These are phyloP conservation scores for Ormyrus thymus DNA, from an alignment of 2,888 invertebrate genomes.

Conservation along the genomic window DNA sequence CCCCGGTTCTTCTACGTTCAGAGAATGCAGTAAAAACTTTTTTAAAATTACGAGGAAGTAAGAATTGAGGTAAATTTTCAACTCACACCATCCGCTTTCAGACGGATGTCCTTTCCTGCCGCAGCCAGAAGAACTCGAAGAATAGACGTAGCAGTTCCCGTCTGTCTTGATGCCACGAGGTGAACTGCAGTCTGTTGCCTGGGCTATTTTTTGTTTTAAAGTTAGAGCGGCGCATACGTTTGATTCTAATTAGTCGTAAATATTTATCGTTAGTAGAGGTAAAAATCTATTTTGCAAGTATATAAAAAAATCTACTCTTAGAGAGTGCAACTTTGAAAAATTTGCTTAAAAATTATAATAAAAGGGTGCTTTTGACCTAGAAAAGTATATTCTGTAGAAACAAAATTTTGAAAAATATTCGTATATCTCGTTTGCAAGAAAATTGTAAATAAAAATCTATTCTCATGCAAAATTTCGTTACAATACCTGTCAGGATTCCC, in stretches of 20 bases:
- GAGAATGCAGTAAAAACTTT: no score
- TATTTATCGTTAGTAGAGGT: no score
- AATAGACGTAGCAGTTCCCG: constrained; percentile 93
- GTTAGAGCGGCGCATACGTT: neutral
- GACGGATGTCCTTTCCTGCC: constrained; percentile 91
- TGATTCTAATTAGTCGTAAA: no score
- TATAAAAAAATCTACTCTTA: no score
- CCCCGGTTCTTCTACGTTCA: no score
- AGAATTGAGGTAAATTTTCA: neutral
- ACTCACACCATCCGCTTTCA: constrained; percentile 92
- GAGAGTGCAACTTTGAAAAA: no score
- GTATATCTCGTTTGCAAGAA: neutral
- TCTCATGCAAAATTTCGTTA: constrained; percentile 20
- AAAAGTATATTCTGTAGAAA: neutral
- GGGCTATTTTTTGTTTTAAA: constrained; percentile 78
- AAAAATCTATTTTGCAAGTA: no score
- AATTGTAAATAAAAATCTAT: constrained; percentile 1
- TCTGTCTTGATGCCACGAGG: constrained; percentile 93
- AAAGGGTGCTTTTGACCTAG: no score
- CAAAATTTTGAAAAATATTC: constrained; percentile 3
- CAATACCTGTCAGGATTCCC: constrained; percentile 6
- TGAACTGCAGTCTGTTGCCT: constrained; percentile 96
- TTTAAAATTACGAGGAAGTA: no score
- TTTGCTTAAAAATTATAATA: no score
- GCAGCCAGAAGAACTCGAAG: constrained; percentile 90